Evolutionary conservation across 1,140 invertebrate species (phyloP).

Genomic region (Campoletis sonorensis): DNA sequence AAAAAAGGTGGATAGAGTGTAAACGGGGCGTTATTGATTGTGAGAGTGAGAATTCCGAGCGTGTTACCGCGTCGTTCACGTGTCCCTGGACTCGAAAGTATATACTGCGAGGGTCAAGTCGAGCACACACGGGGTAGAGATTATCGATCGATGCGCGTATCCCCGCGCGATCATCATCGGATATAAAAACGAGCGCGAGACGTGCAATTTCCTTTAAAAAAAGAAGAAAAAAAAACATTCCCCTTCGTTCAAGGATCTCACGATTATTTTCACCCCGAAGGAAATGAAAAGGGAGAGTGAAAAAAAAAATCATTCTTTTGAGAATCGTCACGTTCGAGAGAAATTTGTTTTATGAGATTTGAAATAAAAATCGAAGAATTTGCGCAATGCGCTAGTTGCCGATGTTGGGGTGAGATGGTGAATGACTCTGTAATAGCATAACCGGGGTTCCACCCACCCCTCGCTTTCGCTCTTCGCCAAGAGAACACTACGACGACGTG

Average conservation of each 20-base stretch:
- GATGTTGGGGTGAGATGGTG: not conserved
- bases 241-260: not conserved
- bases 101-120: constrained; percentile 48
- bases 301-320: not conserved
- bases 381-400: constrained; percentile 33
- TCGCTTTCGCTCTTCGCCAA: not conserved
- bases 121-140: constrained; percentile 35
- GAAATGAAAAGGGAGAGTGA: not conserved
- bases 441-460: not conserved
- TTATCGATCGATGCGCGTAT: constrained; percentile 49
- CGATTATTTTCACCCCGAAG: not conserved
- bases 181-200: constrained; percentile 18
- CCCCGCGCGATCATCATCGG: constrained; percentile 33
- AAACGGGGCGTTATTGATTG: constrained; percentile 60
- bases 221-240: no score
- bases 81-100: constrained; percentile 42
- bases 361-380: not conserved
- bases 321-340: not conserved
- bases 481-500: not conserved
- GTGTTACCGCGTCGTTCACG: constrained; percentile 40
- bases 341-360: not conserved
- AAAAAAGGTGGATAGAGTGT: constrained; percentile 46
- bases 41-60: constrained; percentile 30
- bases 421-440: not conserved
- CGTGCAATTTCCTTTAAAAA: not conserved